These are phyloP conservation scores for Laodelphax striatellus DNA, from an alignment of 1,140 invertebrate genomes.

Conservation along the genomic window DNA sequence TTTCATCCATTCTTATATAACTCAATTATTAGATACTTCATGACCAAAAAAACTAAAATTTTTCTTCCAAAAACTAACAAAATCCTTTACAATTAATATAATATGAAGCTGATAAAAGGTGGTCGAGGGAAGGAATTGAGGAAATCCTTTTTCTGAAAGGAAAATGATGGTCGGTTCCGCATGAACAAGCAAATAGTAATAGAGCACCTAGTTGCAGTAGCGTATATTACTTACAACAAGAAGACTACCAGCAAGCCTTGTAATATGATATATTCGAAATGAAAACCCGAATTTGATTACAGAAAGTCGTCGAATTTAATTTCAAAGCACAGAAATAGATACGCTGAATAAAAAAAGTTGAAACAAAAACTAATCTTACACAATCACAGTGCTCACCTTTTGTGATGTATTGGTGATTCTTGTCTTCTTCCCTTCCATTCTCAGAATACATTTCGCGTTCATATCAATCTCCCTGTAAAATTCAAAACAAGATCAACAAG, in stretches of 20 bases:
- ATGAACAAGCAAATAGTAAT: too few species aligned
- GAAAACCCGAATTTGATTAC: not conserved
- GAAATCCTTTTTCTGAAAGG: too few species aligned
- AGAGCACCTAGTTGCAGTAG: too few species aligned
- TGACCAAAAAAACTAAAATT: too few species aligned
- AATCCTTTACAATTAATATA: too few species aligned
- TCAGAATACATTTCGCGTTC: slow-evolving; percentile 69
- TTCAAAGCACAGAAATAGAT: not conserved
- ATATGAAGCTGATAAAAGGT: too few species aligned
- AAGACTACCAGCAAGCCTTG: not conserved
- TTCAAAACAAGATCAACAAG: slow-evolving; percentile 16
- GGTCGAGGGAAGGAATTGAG: too few species aligned
- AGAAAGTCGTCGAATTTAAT: not conserved
- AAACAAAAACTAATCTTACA: slow-evolving; percentile 28
- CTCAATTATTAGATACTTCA: too few species aligned
- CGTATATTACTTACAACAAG: too few species aligned
- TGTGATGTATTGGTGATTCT: slow-evolving; percentile 56
- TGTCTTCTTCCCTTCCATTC: slow-evolving; percentile 80
- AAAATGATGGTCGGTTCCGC: too few species aligned
- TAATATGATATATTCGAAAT: not conserved
- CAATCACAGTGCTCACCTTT: slow-evolving; percentile 24
- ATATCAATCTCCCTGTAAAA: slow-evolving; percentile 68
- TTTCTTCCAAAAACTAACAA: too few species aligned
- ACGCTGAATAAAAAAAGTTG: slow-evolving; percentile 1
- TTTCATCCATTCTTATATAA: too few species aligned